A percentile compares a stretch with the other conserved stretches of the same genome.
Conservation (phyloP, 1,140 invertebrate genomes). For the Andricus grossulariae region DNA sequence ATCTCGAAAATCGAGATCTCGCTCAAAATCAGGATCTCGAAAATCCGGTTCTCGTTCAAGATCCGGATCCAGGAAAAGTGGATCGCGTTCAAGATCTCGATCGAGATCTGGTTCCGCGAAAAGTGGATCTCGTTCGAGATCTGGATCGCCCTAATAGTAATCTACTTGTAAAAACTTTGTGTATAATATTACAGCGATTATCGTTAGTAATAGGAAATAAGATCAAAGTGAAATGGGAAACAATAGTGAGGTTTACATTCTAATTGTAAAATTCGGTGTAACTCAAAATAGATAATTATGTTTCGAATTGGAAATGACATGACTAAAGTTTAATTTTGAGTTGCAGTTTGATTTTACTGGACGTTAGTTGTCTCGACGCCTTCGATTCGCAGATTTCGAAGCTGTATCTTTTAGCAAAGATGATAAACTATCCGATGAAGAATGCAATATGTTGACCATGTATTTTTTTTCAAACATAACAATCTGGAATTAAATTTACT, state of each 20-base stretch:
- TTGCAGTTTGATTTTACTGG: not conserved
- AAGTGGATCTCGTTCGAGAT: constrained; percentile 31
- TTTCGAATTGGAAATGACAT: no score
- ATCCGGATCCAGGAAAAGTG: constrained; percentile 15
- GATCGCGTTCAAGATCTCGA: constrained; percentile 7
- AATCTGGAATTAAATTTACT: no score
- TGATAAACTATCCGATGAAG: not conserved
- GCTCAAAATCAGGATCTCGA: constrained; percentile 7
- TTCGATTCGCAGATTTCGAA: not conserved
- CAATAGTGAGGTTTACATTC: not conserved
- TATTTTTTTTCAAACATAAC: no score
- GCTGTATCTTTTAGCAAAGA: not conserved
- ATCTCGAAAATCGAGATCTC: not conserved
- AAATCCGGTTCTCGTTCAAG: constrained; percentile 29
- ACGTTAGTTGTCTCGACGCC: not conserved
- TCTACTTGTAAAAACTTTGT: constrained; percentile 4
- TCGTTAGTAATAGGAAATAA: not conserved
- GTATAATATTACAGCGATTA: constrained; percentile 3
- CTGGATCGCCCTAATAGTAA: not conserved
- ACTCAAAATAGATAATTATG: no score
- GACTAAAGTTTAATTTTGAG: not conserved
- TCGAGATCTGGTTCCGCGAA: not conserved
- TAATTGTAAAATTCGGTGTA: not conserved
- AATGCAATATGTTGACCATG: not conserved
- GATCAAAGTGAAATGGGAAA: not conserved